Conservation (phyloP, 2,797 vertebrate genomes). For the Malacoctenus gilli region DNA sequence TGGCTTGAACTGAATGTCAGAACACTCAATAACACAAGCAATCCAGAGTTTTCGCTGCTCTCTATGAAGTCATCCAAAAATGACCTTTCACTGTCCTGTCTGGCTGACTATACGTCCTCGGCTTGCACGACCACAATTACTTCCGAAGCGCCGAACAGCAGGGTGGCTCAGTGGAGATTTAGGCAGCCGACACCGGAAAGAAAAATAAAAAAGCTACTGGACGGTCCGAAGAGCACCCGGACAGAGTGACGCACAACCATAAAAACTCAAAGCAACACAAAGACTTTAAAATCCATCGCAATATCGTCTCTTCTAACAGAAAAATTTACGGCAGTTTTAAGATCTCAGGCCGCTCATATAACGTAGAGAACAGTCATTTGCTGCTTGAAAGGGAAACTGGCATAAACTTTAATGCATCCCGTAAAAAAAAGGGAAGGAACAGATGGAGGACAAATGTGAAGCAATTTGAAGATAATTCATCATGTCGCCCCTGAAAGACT, state of each 20-base stretch:
- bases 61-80: slow-evolving; percentile 28
- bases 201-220: slow-evolving; percentile 15
- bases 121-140: slow-evolving; percentile 1
- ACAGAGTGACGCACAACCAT: slow-evolving; percentile 32
- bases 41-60: slow-evolving; percentile 19
- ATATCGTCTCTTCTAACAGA: too few relatives aligned
- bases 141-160: not conserved
- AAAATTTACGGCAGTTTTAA: slow-evolving; percentile 8
- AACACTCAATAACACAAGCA: slow-evolving; percentile 53
- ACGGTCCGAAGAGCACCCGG: slow-evolving; percentile 39
- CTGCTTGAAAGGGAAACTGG: slow-evolving; percentile 26
- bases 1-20: slow-evolving; percentile 56
- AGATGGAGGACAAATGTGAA: slow-evolving; percentile 16
- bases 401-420: slow-evolving; percentile 5
- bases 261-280: slow-evolving; percentile 4
- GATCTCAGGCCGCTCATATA: slow-evolving; percentile 13
- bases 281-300: too few relatives aligned
- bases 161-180: slow-evolving; percentile 23
- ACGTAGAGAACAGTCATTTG: not conserved
- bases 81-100: slow-evolving; percentile 52
- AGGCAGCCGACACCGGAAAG: slow-evolving; percentile 48
- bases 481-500: slow-evolving; percentile 3
- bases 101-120: not conserved
- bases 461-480: slow-evolving; percentile 25
- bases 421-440: not conserved